Evolutionary conservation across 2,888 invertebrate genomes (phyloP).

Genomic region (Lampropteryx suffumata): DNA sequence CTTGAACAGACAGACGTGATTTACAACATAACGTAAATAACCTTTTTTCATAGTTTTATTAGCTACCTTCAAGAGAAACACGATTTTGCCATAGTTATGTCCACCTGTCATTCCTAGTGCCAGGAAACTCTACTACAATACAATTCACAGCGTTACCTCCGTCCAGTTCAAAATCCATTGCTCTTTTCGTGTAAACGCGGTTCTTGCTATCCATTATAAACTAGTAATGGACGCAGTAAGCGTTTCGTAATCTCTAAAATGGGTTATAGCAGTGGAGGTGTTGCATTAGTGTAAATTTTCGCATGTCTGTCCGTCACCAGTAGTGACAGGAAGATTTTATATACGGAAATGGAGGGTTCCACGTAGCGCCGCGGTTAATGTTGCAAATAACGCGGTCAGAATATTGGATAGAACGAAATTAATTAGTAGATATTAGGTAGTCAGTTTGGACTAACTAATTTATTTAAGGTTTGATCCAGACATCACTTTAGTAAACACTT

Average conservation of each 20-base stretch:
- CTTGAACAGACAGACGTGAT: constrained; percentile 17
- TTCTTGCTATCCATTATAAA: neutral
- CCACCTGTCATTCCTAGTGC: constrained; percentile 33
- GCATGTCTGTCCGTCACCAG: constrained; percentile 23
- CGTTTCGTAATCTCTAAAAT: no score
- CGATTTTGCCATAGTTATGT: constrained; percentile 19
- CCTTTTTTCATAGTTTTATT: constrained; percentile 25
- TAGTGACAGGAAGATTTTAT: constrained; percentile 17
- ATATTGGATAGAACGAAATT: constrained; percentile 12
- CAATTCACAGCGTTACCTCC: neutral
- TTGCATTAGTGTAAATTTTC: constrained; percentile 35
- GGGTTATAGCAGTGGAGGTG: constrained; percentile 13
- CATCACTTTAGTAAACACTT: no score
- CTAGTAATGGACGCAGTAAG: neutral
- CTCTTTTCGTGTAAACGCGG: neutral
- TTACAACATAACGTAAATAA: constrained; percentile 18
- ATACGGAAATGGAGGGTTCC: constrained; percentile 33
- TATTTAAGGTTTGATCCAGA: constrained; percentile 3
- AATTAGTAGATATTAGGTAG: constrained; percentile 8
- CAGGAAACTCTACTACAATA: constrained; percentile 21
- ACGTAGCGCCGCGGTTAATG: constrained; percentile 30
- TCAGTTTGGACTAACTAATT: neutral
- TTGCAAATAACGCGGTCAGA: constrained; percentile 27
- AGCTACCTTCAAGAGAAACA: constrained; percentile 17
- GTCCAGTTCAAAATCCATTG: constrained; percentile 5